phyloP scores from a whole-genome alignment of 2,797 vertebrate genomes.

The Parambassis ranga region DNA sequence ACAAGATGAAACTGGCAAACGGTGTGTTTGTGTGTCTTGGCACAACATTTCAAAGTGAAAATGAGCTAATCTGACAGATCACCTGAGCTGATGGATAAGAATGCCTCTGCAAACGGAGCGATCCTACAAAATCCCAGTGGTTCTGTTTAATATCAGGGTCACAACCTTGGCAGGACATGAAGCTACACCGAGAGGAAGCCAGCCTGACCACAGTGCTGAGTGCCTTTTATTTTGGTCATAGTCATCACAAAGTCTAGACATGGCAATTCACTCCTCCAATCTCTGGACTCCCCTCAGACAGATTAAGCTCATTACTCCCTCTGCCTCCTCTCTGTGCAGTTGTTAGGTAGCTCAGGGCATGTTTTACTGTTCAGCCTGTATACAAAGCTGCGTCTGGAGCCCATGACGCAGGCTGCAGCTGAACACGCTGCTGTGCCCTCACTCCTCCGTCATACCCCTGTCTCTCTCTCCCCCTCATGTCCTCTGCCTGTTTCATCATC shows the following conservation, averaged over 20 bases:
- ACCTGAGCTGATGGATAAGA: constrained; percentile 22
- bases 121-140: constrained; percentile 11
- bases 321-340: constrained; percentile 8
- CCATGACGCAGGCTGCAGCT: constrained; percentile 40
- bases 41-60: no score
- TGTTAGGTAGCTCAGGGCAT: constrained; percentile 31
- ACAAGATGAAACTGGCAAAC: constrained; percentile 12
- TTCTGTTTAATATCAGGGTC: constrained; percentile 56
- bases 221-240: constrained; percentile 52
- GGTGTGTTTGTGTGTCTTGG: not conserved
- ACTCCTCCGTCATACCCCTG: not conserved
- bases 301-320: constrained; percentile 9
- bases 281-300: constrained; percentile 10
- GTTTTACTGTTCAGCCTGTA: constrained; percentile 40
- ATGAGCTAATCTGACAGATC: constrained; percentile 4
- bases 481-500: constrained; percentile 37
- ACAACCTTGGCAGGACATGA: constrained; percentile 53
- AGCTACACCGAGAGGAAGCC: constrained; percentile 32
- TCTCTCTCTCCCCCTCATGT: not conserved
- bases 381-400: constrained; percentile 54
- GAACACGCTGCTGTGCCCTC: constrained; percentile 10
- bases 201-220: constrained; percentile 20
- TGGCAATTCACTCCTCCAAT: constrained; percentile 21
- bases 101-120: not conserved
- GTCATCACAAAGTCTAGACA: constrained; percentile 66